Percentiles rank a stretch among this genome's conserved stretches.
These are phyloP conservation scores for Cyclargus thomasi DNA, from an alignment of 1,140 invertebrate genomes.

Conservation along the genomic window DNA sequence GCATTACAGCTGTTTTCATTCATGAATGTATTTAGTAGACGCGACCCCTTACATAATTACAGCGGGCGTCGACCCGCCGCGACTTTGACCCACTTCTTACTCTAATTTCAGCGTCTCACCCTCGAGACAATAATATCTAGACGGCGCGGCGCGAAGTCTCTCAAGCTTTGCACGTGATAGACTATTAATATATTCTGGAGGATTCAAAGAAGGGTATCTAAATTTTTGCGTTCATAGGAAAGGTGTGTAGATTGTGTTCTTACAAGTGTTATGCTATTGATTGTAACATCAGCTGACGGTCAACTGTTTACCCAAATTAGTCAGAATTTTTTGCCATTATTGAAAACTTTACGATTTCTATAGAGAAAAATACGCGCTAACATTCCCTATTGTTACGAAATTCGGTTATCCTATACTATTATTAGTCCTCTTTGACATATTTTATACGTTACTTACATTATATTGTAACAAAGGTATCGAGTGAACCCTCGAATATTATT, in stretches of 20 bases:
- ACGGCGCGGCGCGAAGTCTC: constrained; percentile 20
- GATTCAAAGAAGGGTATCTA: background rate
- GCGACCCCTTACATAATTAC: constrained; percentile 60
- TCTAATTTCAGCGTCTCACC: constrained; percentile 64
- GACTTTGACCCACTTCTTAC: constrained; percentile 70
- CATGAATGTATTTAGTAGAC: constrained; percentile 21
- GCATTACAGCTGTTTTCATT: background rate
- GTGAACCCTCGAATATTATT: background rate
- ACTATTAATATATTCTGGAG: constrained; percentile 4
- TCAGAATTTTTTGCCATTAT: no score
- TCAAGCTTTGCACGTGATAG: background rate
- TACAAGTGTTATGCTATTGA: no score
- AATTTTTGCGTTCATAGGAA: no score
- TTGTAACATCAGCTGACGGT: no score
- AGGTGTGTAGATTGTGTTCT: no score
- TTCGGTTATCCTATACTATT: no score
- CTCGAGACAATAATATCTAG: constrained; percentile 45
- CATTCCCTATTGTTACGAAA: no score
- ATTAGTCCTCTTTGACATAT: background rate
- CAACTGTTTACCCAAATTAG: no score
- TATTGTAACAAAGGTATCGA: background rate
- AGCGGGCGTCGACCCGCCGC: constrained; percentile 43
- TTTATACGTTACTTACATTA: background rate
- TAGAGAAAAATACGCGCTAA: no score
- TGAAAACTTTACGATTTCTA: no score